Conservation (phyloP, 92 coral and sea anemone genomes). For the Palythoa grandis region DNA sequence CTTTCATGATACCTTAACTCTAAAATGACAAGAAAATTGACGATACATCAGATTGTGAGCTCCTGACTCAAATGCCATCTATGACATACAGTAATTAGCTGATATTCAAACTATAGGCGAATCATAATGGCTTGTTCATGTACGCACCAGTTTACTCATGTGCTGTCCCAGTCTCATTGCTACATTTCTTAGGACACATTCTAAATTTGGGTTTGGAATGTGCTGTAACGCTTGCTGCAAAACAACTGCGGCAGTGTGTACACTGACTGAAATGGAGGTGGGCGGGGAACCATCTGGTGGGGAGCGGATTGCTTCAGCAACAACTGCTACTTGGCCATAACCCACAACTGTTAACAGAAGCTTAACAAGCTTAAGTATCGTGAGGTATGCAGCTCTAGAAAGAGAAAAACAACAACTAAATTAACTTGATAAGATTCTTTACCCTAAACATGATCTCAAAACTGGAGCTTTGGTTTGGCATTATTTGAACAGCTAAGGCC, state of each 20-base stretch:
- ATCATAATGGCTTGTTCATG: conserved; percentile 1
- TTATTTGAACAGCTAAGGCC: neutral
- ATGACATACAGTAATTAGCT: too few relatives aligned
- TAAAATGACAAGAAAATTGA: too few relatives aligned
- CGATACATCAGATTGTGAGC: too few relatives aligned
- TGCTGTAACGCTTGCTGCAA: conserved; percentile 93
- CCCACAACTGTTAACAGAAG: conserved; percentile 87
- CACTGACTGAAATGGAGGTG: conserved; percentile 78
- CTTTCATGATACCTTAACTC: too few relatives aligned
- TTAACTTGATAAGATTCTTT: neutral
- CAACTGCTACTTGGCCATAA: conserved; percentile 93
- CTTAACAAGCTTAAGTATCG: conserved; percentile 88
- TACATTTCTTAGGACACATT: conserved; percentile 89
- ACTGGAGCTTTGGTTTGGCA: neutral
- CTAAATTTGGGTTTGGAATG: conserved; percentile 91
- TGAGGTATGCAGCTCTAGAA: conserved; percentile 83
- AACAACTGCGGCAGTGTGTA: conserved; percentile 93
- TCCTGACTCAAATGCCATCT: too few relatives aligned
- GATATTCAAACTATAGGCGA: too few relatives aligned
- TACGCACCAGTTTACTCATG: conserved; percentile 73
- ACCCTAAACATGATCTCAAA: neutral
- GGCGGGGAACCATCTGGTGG: conserved; percentile 66
- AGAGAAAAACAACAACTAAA: neutral
- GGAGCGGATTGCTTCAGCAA: conserved; percentile 93
- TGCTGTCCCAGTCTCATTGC: conserved; percentile 90